These are phyloP conservation scores for Trachops cirrhosus DNA, from an alignment of 2,797 vertebrate genomes.

Conservation along the genomic window DNA sequence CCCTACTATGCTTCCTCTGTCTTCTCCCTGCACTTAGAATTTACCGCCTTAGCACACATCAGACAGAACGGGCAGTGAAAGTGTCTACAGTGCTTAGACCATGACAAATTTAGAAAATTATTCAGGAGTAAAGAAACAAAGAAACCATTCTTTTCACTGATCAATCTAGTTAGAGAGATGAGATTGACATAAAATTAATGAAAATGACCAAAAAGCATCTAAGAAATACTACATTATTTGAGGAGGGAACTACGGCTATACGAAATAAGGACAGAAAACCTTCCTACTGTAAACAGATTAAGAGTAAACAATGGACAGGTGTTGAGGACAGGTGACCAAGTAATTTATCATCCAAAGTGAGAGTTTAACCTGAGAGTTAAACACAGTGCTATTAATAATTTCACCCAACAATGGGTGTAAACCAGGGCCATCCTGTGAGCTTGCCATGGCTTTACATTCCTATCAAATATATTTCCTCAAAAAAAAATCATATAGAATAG, in stretches of 20 bases:
- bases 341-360: not conserved
- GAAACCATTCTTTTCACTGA: not conserved
- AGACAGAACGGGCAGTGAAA: not conserved
- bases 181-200: not conserved
- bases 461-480: not conserved
- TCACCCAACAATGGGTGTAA: not conserved
- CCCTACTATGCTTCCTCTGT: not conserved
- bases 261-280: not conserved
- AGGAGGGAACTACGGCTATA: not conserved
- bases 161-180: not conserved
- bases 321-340: not conserved
- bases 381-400: not conserved
- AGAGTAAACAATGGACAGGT: not conserved
- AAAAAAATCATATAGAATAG: not conserved
- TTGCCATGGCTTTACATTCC: not conserved
- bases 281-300: not conserved
- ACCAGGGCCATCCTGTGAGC: not conserved
- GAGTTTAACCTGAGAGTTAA: not conserved
- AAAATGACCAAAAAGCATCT: slow-evolving; percentile 30
- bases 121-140: slow-evolving; percentile 10
- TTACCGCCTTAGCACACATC: not conserved
- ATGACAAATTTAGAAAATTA: slow-evolving; percentile 13
- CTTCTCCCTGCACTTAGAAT: not conserved
- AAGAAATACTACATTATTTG: not conserved
- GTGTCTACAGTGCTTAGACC: not conserved